A percentile compares a stretch with the other conserved stretches of the same genome.
These are phyloP conservation scores for Thereva unica DNA, from an alignment of 2,888 invertebrate species.

Conservation along the genomic window DNA sequence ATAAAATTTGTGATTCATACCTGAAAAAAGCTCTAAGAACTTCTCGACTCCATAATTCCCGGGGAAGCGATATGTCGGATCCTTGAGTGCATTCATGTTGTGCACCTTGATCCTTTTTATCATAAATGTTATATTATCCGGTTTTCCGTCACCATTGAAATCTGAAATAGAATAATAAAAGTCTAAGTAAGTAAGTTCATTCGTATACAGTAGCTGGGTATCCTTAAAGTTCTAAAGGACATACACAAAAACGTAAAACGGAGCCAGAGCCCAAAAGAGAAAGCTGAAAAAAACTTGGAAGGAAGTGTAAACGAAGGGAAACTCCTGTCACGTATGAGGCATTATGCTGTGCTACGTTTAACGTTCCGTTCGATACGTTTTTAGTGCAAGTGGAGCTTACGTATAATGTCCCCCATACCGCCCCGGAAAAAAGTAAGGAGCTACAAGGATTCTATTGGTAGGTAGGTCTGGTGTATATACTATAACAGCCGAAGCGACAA, in stretches of 20 bases:
- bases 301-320: not conserved
- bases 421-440: too few species aligned
- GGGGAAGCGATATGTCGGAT: conserved; percentile 85
- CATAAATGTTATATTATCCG: conserved; percentile 94
- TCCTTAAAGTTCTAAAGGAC: too few species aligned
- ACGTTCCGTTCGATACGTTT: not conserved
- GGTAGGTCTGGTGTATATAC: too few species aligned
- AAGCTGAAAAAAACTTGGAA: conserved; percentile 1
- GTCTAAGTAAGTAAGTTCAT: too few species aligned
- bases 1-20: conserved; percentile 60
- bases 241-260: too few species aligned
- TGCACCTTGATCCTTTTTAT: conserved; percentile 95
- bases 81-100: conserved; percentile 81
- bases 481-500: too few species aligned
- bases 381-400: too few species aligned
- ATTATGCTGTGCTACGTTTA: conserved; percentile 11
- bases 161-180: conserved; percentile 63
- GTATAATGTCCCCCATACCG: too few species aligned
- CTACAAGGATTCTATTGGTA: too few species aligned
- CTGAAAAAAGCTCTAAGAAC: conserved; percentile 95
- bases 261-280: too few species aligned
- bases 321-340: conserved; percentile 8
- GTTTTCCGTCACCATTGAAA: conserved; percentile 89
- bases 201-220: too few species aligned
- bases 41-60: conserved; percentile 98